Base-by-base conservation (phyloP, 2,797 vertebrate genomes). In the Leucoraja ocellata region DNA sequence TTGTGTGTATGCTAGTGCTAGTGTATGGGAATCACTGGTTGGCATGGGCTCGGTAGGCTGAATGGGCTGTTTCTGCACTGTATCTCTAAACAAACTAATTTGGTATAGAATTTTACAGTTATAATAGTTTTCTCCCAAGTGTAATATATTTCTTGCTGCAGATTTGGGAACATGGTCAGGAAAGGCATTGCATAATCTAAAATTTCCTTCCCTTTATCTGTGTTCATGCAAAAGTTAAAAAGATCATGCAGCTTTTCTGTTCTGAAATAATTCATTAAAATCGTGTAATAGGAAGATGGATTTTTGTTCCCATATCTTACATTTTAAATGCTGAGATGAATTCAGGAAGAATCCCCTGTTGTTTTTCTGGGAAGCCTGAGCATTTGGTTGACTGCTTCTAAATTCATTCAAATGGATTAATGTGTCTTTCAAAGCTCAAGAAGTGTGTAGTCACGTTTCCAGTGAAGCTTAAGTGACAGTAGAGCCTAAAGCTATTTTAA, bases 401-500 rank as follows among this genome's bases (percentile, higher is more conserved):
- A 88, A 65, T 68, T 88, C 61, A 88, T 65, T 88, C 84, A 88
- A 21, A 18, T 88, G 84, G 84, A 65, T 88, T 68, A 68, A 88
- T 68, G 16, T 36, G 61, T 32, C n/a, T 88, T 68, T 88, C 84
- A 68, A 68, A 63, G 8, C 63, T 88, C 84, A 32, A n/a, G n/a
- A n/a, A 68, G 14, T 36, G 6, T 36, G 58, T 88, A 32, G 84
- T n/a, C 32, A 21, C 68, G 68, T 65, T 88, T 68, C 1, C 61
- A 65, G 61, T 88, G 28, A 88, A 68, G 58, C 61, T 36, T 63
- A 65, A 88, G 84, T 88, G 84, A 65, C 84, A 88, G 61, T 68
- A 32, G n/a, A 88, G 84, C 84, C 84, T 88, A 32, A 88, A 88
- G 84, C 84, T 88, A 88, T 88, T 32, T 88, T 68, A n/a, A 65